Percentiles rank a stretch among this genome's conserved stretches.
phyloP scores from a whole-genome alignment of 2,113 vertebrate species.

The Bolborhynchus lineola region DNA sequence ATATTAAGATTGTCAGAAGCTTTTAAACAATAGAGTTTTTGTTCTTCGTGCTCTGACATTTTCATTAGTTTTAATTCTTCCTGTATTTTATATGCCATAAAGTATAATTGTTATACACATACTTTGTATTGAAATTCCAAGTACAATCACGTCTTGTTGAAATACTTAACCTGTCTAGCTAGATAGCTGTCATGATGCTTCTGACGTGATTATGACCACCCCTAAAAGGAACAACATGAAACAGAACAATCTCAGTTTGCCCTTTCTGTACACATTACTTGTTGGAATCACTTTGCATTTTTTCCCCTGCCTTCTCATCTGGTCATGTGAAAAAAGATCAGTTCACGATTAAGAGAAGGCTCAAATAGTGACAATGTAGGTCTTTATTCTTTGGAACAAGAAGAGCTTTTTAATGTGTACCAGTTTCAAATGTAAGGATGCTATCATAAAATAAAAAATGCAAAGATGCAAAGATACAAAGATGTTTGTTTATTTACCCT shows the following conservation, averaged over 20 bases:
- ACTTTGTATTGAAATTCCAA: not conserved
- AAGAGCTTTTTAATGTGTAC: not conserved
- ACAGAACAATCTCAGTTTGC: not conserved
- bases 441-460: not conserved
- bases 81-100: not conserved
- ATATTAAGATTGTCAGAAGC: not conserved
- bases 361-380: not conserved
- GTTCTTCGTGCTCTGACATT: not conserved
- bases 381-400: not conserved
- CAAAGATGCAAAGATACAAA: not conserved
- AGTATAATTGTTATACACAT: not conserved
- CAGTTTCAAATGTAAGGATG: not conserved
- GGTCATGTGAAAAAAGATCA: not conserved
- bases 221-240: not conserved
- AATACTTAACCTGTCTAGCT: not conserved
- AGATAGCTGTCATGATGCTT: not conserved
- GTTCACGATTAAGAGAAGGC: not conserved
- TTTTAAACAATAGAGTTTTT: not conserved
- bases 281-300: not conserved
- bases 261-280: not conserved
- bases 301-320: not conserved
- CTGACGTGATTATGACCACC: not conserved
- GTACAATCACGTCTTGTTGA: not conserved
- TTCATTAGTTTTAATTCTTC: not conserved
- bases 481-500: not conserved